Percentiles rank a stretch among this genome's conserved stretches.
phyloP scores from a whole-genome alignment of 2,888 invertebrate species.

The Stegana nigrithorax region DNA sequence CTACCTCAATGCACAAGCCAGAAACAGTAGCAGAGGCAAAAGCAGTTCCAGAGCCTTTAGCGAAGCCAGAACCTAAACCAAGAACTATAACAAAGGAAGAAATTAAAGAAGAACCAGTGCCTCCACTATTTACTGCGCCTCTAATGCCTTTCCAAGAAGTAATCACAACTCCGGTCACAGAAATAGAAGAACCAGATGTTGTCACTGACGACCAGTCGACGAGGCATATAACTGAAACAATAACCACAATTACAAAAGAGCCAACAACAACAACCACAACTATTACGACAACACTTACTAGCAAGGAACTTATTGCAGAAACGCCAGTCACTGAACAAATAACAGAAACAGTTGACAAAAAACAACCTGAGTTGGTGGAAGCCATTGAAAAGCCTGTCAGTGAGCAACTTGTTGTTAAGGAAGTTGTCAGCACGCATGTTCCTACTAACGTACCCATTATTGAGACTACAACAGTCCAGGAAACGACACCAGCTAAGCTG shows the following conservation, averaged over 20 bases:
- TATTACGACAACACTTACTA: constrained; percentile 35
- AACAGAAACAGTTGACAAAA: constrained; percentile 17
- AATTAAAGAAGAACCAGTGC: constrained; percentile 16
- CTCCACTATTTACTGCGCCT: constrained; percentile 43
- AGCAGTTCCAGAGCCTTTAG: constrained; percentile 23
- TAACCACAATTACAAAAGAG: constrained; percentile 26
- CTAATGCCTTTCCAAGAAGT: constrained; percentile 39
- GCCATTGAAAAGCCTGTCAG: constrained; percentile 12
- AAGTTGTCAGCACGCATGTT: not conserved
- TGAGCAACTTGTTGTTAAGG: not conserved
- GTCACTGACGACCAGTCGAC: not conserved
- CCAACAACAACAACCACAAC: constrained; percentile 37
- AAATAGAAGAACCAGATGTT: constrained; percentile 19
- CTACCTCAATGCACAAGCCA: constrained; percentile 1
- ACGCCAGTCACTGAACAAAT: constrained; percentile 27
- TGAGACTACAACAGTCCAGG: constrained; percentile 6
- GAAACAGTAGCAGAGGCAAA: constrained; percentile 27
- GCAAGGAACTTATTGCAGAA: constrained; percentile 23
- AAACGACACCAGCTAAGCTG: not conserved
- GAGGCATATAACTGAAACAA: not conserved
- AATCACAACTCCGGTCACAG: constrained; percentile 17
- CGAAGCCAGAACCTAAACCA: constrained; percentile 44
- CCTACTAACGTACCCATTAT: not conserved
- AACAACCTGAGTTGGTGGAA: constrained; percentile 22
- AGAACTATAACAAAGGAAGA: constrained; percentile 34